Percentiles rank a stretch among this genome's conserved stretches.
phyloP scores from a whole-genome alignment of 2,113 vertebrate species.

The Trematomus loennbergii region DNA sequence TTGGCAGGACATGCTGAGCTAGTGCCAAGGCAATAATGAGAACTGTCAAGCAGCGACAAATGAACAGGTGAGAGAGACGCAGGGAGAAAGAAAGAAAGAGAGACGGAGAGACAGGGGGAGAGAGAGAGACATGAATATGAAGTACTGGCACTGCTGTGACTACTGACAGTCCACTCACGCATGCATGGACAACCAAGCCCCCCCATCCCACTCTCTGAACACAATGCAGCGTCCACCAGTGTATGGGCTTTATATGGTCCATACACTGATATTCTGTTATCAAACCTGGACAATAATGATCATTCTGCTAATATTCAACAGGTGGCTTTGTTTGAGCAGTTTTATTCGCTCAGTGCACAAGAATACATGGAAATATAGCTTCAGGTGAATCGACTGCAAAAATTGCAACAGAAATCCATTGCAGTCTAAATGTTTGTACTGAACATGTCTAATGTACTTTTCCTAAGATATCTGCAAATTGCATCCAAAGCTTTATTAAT shows the following conservation, averaged over 20 bases:
- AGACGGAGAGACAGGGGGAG: constrained; percentile 45
- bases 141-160: constrained; percentile 69
- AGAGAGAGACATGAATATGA: constrained; percentile 78
- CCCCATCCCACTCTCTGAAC: constrained; percentile 16
- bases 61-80: constrained; percentile 82
- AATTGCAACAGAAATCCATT: no score
- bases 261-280: background rate
- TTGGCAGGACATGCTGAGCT: constrained; percentile 84
- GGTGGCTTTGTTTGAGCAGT: background rate
- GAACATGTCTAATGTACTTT: no score
- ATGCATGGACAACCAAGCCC: constrained; percentile 66
- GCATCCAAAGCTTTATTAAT: no score
- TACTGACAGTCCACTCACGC: constrained; percentile 72
- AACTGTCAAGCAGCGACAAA: constrained; percentile 84
- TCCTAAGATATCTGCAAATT: no score
- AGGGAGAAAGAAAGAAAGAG: constrained; percentile 45
- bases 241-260: background rate
- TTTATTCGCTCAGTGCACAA: background rate
- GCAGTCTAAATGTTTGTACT: no score
- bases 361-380: no score
- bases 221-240: background rate
- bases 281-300: background rate
- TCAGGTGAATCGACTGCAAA: no score
- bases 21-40: constrained; percentile 85
- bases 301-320: background rate